Conservation (phyloP, 2,888 invertebrate species). For the Ochlodes sylvanus region DNA sequence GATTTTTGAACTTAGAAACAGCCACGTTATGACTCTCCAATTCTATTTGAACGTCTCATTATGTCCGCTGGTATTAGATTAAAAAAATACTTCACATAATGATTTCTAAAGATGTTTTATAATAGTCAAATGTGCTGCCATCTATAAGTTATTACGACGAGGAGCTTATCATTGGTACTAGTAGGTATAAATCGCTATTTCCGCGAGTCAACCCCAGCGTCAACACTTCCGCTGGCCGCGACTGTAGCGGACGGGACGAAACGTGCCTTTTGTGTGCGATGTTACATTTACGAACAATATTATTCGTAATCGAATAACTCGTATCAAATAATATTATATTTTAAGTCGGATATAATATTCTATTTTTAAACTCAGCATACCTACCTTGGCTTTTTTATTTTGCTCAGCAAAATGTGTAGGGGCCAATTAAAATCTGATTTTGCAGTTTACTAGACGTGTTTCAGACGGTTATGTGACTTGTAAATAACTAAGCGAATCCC, state of each 20-base stretch:
- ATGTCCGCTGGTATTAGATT: too few relatives aligned
- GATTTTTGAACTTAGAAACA: too few relatives aligned
- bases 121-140: background rate
- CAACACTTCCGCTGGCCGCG: slow-evolving; percentile 54
- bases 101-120: background rate
- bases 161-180: slow-evolving; percentile 9
- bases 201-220: slow-evolving; percentile 62
- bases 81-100: too few relatives aligned
- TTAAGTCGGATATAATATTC: background rate
- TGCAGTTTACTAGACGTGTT: too few relatives aligned
- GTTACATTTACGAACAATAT: slow-evolving; percentile 1
- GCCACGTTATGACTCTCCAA: too few relatives aligned
- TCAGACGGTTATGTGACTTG: too few relatives aligned
- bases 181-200: slow-evolving; percentile 49
- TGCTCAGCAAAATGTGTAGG: too few relatives aligned
- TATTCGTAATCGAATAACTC: background rate
- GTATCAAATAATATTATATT: background rate
- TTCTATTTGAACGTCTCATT: too few relatives aligned
- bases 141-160: background rate
- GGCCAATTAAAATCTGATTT: too few relatives aligned
- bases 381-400: too few relatives aligned
- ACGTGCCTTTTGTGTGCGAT: slow-evolving; percentile 44
- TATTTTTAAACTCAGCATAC: too few relatives aligned
- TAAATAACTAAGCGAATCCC: too few relatives aligned
- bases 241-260: slow-evolving; percentile 43